Percentiles rank a stretch among this genome's conserved stretches.
These are phyloP conservation scores for Drosophila ananassae DNA, from an alignment of 1,140 invertebrate species.

Conservation along the genomic window DNA sequence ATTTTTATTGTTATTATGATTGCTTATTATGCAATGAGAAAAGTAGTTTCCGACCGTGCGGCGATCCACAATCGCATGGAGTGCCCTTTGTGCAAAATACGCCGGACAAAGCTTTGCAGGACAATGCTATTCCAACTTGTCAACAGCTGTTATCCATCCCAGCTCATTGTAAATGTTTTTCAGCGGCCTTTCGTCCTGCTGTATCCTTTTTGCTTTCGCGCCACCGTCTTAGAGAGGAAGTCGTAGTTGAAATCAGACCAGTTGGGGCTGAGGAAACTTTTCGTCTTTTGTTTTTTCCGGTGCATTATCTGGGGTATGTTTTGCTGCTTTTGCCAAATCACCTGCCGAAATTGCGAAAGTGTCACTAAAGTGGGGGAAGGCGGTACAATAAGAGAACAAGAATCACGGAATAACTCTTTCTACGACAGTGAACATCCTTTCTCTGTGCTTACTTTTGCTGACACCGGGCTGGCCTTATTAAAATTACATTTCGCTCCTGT, in stretches of 20 bases:
- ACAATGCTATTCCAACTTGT: conserved; percentile 26
- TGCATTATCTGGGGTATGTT: conserved; percentile 56
- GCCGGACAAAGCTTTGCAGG: conserved; percentile 3
- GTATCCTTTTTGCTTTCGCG: conserved; percentile 6
- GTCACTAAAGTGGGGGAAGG: conserved; percentile 55
- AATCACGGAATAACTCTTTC: conserved; percentile 56
- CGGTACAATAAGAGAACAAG: conserved; percentile 24
- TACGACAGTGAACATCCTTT: conserved; percentile 30
- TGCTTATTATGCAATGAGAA: conserved; percentile 68
- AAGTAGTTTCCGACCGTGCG: conserved; percentile 53
- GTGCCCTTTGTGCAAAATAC: conserved; percentile 20
- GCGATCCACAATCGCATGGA: conserved; percentile 7
- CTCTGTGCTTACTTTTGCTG: conserved; percentile 9
- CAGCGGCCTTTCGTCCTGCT: conserved; percentile 66
- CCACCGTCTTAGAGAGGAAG: conserved; percentile 14
- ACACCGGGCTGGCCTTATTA: conserved; percentile 36
- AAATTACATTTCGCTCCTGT: conserved; percentile 57
- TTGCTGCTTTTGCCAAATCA: conserved; percentile 39
- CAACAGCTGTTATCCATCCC: conserved; percentile 33
- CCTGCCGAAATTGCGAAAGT: conserved; percentile 76
- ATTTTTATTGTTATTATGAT: conserved; percentile 63
- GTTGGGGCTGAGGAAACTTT: conserved; percentile 14
- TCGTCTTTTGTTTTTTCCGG: conserved; percentile 51
- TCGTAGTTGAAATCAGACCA: conserved; percentile 16
- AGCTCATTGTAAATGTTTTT: conserved; percentile 77